Conservation (phyloP, 2,113 vertebrate species). For the Urocynchramus pylzowi region DNA sequence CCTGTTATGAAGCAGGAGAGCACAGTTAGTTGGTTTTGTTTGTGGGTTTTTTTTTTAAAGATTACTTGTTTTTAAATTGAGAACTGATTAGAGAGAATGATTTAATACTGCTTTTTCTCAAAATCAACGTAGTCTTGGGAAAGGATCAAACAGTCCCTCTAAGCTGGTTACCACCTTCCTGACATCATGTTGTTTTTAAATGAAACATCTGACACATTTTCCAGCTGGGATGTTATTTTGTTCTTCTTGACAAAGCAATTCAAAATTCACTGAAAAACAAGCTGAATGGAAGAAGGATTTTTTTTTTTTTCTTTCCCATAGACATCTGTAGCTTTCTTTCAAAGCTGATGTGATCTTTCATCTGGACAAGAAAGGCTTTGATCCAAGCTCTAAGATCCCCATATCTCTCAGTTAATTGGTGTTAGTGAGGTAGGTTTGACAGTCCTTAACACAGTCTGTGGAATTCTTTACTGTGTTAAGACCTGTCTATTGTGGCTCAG, state of each 20-base stretch:
- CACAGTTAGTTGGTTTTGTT: not conserved
- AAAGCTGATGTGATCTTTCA: slow-evolving; percentile 49
- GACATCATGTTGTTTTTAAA: slow-evolving; percentile 58
- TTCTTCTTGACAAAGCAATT: slow-evolving; percentile 48
- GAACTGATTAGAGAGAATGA: slow-evolving; percentile 28
- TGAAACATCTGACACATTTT: slow-evolving; percentile 44
- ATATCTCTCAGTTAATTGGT: slow-evolving; percentile 56
- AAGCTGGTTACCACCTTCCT: slow-evolving; percentile 18
- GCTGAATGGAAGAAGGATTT: not conserved
- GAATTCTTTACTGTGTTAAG: slow-evolving; percentile 30
- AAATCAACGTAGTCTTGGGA: slow-evolving; percentile 38
- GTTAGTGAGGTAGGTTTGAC: slow-evolving; percentile 58
- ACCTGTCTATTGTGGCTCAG: slow-evolving; percentile 38
- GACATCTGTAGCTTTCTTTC: slow-evolving; percentile 61
- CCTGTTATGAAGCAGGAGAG: not conserved
- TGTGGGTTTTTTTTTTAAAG: not conserved
- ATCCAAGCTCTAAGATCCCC: slow-evolving; percentile 30
- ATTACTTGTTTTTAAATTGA: slow-evolving; percentile 10
- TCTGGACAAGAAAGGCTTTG: slow-evolving; percentile 59
- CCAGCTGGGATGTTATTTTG: slow-evolving; percentile 39
- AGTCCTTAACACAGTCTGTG: not conserved
- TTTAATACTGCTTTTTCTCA: slow-evolving; percentile 48
- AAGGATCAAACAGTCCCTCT: slow-evolving; percentile 44
- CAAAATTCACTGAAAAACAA: slow-evolving; percentile 38
- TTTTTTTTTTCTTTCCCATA: not conserved